Percentiles rank a stretch among this genome's conserved stretches.
phyloP scores from a whole-genome alignment of 2,113 vertebrate genomes.

The Lynx canadensis region DNA sequence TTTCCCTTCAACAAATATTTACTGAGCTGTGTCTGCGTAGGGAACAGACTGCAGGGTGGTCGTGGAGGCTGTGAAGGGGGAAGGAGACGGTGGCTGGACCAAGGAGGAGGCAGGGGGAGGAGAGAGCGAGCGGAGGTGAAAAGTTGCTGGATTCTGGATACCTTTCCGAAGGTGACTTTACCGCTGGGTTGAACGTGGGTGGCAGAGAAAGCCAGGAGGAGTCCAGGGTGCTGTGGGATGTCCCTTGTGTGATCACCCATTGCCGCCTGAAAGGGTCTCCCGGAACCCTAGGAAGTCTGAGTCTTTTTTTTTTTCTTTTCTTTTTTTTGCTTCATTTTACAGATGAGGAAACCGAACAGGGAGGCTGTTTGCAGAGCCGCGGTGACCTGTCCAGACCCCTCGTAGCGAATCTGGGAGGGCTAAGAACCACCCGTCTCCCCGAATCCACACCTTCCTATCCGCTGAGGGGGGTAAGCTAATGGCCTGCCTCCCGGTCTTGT shows the following conservation, averaged over 20 bases:
- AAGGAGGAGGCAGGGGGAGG: not conserved
- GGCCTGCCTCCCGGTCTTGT: not conserved
- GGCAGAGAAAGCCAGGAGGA: not conserved
- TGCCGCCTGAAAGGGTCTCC: not conserved
- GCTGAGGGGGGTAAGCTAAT: not conserved
- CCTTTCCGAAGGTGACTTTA: not conserved
- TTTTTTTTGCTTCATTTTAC: not conserved
- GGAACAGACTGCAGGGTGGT: not conserved
- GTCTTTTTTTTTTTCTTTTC: not conserved
- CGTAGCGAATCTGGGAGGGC: not conserved
- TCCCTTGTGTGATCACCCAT: not conserved
- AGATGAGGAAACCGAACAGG: not conserved
- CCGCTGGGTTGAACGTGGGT: not conserved
- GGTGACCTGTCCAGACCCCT: not conserved
- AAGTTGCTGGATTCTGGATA: not conserved
- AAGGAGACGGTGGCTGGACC: not conserved
- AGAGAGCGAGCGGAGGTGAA: too few relatives aligned
- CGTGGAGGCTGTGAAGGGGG: not conserved
- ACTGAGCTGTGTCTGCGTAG: not conserved
- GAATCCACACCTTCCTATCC: too few relatives aligned
- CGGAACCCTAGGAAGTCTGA: not conserved
- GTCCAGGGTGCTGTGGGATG: not conserved
- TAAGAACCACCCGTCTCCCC: not conserved
- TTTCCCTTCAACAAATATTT: not conserved
- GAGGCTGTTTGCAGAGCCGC: not conserved